These are phyloP conservation scores for Pedetes capensis DNA, from an alignment of 2,113 vertebrate species.

Conservation along the genomic window DNA sequence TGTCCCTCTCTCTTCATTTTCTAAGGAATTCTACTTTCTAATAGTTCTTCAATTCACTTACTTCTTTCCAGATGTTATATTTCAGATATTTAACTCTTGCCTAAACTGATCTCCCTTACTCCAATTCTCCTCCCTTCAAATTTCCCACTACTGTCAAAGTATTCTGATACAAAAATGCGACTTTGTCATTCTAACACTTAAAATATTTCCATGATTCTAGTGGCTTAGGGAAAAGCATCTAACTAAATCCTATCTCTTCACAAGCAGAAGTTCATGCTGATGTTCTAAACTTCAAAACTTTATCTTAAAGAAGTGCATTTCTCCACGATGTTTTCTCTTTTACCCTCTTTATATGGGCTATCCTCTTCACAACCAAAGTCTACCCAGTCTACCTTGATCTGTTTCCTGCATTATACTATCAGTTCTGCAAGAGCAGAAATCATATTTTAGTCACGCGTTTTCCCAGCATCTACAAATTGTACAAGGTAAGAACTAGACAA, in stretches of 20 bases:
- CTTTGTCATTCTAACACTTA: background rate
- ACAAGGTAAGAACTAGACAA: background rate
- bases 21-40: background rate
- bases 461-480: background rate
- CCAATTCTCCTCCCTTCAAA: background rate
- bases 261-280: background rate
- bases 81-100: background rate
- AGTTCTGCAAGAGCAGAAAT: background rate
- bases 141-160: background rate
- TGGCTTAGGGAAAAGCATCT: background rate
- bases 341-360: background rate
- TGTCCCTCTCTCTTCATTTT: background rate
- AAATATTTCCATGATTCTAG: background rate
- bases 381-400: background rate
- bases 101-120: background rate
- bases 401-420: background rate
- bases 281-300: background rate
- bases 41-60: background rate
- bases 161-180: background rate
- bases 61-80: background rate
- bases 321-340: background rate
- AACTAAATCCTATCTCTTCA: background rate
- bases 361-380: background rate
- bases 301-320: background rate
- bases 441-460: background rate